Evolutionary conservation across 2,888 invertebrate species (phyloP).

Genomic region (Agrotis ipsilon): DNA sequence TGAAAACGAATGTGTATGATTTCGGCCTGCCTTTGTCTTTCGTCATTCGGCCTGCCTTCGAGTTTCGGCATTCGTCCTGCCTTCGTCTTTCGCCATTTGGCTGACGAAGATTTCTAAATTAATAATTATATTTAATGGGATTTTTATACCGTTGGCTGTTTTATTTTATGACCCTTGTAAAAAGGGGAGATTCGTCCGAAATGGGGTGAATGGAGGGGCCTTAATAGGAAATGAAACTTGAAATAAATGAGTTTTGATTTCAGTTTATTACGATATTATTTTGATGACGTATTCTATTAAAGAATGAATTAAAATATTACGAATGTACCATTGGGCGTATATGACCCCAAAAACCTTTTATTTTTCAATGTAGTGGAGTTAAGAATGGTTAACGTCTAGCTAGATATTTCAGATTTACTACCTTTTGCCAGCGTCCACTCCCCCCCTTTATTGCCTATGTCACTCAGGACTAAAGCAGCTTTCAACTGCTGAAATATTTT

Average conservation of each 20-base stretch:
- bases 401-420: too few species aligned
- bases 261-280: conserved; percentile 39
- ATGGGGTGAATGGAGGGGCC: conserved; percentile 6
- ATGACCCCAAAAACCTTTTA: too few species aligned
- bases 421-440: too few species aligned
- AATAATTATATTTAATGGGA: conserved; percentile 55
- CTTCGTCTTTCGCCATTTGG: not conserved
- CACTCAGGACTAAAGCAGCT: too few species aligned
- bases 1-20: conserved; percentile 82
- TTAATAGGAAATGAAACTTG: conserved; percentile 35
- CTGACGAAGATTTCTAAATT: conserved; percentile 48
- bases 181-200: conserved; percentile 36
- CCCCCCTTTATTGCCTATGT: too few species aligned
- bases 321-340: too few species aligned
- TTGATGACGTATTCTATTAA: conserved; percentile 21
- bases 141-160: conserved; percentile 54
- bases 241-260: conserved; percentile 39
- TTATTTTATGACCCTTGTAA: conserved; percentile 54
- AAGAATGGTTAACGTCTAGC: too few species aligned
- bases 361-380: too few species aligned
- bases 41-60: conserved; percentile 16
- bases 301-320: not conserved
- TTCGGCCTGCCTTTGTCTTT: conserved; percentile 19
- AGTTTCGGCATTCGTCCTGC: conserved; percentile 17
- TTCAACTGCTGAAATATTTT: too few species aligned